Evolutionary conservation across 2,888 invertebrate species (phyloP), one percentile per base, ranked within the genome.

Genomic region (Atherix ibis): DNA sequence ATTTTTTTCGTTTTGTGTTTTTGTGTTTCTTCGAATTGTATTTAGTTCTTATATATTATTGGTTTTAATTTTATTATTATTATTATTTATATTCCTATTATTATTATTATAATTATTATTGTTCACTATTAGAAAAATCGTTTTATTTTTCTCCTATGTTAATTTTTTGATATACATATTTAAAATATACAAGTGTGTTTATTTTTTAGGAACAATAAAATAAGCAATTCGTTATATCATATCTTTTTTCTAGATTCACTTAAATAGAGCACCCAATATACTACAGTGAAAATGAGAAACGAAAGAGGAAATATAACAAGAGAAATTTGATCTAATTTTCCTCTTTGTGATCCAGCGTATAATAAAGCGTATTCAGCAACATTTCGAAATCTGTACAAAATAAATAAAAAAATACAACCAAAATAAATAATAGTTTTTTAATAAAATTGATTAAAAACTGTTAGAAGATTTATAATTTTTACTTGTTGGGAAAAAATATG

Each of bases 271-370:
- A 69, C 67, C 72, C 71, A 73, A 51, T 71, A 73, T 39, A 67
- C 65, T 39, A 67, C 52, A 27, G 68, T 62, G 48, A 73, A 73
- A 4, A 71, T 58, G 22, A 65, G 42, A 54, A 72, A 72, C 50
- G 68, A 66, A 38, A 70, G 40, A 2, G 72, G 72, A 50, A 72
- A 73, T 27, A 71, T 40, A 41, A 70, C 66, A n/a, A 73, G 63
- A 5, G 71, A 71, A 41, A 66, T 66, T 49, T 68, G 67, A 52
- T 72, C 71, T 38, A 72, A 56, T 25, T 66, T 58, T 18, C 71
- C 72, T 42, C 71, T 64, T 49, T 70, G 70, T 40, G 71, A 70
- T 46, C 72, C 72, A 47, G 71, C 71, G 48, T 69, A 73, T 55
- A 72, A 64, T 22, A 71, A 63, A 5, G 67, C 68, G 32, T 64